A percentile compares a stretch with the other conserved stretches of the same genome.
These are phyloP conservation scores for Coenobita brevimanus DNA, from an alignment of 1,140 invertebrate genomes.

Conservation along the genomic window DNA sequence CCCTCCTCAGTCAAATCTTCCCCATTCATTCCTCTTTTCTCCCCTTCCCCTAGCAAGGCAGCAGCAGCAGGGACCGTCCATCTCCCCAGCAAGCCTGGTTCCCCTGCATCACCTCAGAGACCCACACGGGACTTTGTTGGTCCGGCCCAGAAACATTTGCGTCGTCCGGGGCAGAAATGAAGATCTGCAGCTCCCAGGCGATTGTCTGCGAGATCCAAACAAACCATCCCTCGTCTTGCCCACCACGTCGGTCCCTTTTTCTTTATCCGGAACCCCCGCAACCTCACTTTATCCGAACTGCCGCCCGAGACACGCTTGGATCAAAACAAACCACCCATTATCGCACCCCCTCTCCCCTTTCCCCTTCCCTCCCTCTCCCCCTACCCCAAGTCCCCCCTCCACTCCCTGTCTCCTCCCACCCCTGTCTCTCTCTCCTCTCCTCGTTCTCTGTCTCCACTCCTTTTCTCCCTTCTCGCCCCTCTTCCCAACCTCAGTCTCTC, in stretches of 20 bases:
- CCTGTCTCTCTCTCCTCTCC: not conserved
- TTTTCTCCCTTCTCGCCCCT: too few relatives aligned
- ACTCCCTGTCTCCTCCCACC: not conserved
- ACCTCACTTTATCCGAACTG: not conserved
- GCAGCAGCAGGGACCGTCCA: not conserved
- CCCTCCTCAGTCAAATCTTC: too few relatives aligned
- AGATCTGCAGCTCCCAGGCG: constrained; percentile 42
- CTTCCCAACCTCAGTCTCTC: too few relatives aligned
- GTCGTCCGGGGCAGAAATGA: constrained; percentile 45
- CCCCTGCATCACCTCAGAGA: not conserved
- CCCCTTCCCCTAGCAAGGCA: too few relatives aligned
- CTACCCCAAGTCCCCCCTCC: not conserved
- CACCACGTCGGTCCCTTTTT: not conserved
- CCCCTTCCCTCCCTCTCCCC: not conserved
- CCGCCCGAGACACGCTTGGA: not conserved
- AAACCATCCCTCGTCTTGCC: constrained; percentile 20
- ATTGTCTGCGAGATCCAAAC: constrained; percentile 44
- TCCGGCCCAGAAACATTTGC: constrained; percentile 19
- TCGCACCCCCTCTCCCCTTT: not conserved
- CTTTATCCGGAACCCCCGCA: not conserved
- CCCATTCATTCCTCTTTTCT: too few relatives aligned
- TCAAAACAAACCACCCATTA: constrained; percentile 36
- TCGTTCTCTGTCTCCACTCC: not conserved
- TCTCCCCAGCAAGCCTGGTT: constrained; percentile 11
- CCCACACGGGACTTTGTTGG: constrained; percentile 10